Percentiles rank a stretch among this genome's conserved stretches.
These are phyloP conservation scores for Numida meleagris DNA, from an alignment of 2,113 vertebrate genomes.

Conservation along the genomic window DNA sequence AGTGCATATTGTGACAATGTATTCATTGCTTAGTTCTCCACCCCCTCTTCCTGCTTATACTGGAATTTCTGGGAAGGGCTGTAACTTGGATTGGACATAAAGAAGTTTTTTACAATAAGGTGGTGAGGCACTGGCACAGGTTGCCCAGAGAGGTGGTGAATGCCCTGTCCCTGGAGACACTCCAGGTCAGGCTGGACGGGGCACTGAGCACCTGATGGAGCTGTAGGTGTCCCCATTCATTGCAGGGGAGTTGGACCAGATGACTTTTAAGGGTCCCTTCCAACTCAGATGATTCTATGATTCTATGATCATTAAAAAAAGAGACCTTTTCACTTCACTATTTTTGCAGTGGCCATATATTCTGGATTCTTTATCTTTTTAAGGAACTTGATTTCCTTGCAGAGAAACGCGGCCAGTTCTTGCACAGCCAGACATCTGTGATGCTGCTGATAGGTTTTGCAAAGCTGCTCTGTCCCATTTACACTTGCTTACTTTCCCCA, in stretches of 20 bases:
- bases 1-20: not conserved
- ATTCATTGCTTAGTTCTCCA: not conserved
- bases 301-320: not conserved
- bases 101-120: too few relatives aligned
- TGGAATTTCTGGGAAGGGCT: not conserved
- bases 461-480: constrained; percentile 7
- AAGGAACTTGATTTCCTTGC: not conserved
- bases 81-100: not conserved
- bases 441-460: not conserved
- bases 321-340: not conserved
- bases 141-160: too few relatives aligned
- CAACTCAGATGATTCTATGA: too few relatives aligned
- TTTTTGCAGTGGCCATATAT: not conserved
- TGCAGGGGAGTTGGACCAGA: too few relatives aligned
- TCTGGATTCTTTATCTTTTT: not conserved
- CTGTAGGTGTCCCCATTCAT: too few relatives aligned
- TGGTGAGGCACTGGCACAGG: too few relatives aligned
- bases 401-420: not conserved
- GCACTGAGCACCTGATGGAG: too few relatives aligned
- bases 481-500: not conserved
- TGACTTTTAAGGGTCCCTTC: too few relatives aligned
- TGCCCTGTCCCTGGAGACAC: too few relatives aligned
- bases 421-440: not conserved
- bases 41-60: not conserved
- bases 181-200: too few relatives aligned